phyloP scores from a whole-genome alignment of 2,113 vertebrate species.

The Cromileptes altivelis region DNA sequence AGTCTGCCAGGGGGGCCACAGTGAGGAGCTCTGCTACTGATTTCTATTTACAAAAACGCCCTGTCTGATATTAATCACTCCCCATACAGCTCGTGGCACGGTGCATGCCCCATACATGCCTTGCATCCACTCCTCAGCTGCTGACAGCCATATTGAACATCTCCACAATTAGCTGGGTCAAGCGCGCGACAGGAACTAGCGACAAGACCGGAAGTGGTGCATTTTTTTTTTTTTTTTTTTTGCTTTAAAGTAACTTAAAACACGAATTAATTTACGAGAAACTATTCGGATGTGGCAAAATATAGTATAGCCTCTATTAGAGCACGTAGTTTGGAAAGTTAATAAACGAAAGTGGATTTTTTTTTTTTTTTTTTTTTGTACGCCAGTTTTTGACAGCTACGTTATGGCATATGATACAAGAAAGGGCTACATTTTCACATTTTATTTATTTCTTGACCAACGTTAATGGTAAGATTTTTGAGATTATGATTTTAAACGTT shows the following conservation, averaged over 20 bases:
- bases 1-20: background rate
- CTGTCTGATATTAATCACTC: slow-evolving; percentile 7
- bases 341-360: too few species aligned
- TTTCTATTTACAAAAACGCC: too few species aligned
- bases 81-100: background rate
- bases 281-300: background rate
- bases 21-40: slow-evolving; percentile 2
- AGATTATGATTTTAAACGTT: too few species aligned
- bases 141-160: slow-evolving; percentile 81
- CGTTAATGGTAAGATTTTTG: too few species aligned
- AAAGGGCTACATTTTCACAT: too few species aligned
- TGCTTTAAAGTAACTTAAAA: slow-evolving; percentile 32
- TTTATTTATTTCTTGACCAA: too few species aligned
- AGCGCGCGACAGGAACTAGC: background rate
- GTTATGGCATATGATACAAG: too few species aligned
- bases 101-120: slow-evolving; percentile 39
- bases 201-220: background rate
- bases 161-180: slow-evolving; percentile 27
- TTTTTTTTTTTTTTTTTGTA: too few species aligned
- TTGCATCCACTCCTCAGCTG: slow-evolving; percentile 31
- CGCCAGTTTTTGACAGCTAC: too few species aligned
- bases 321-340: background rate
- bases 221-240: background rate
- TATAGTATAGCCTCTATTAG: background rate
- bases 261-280: too few species aligned